These are phyloP conservation scores for Eueides isabella DNA, from an alignment of 1,140 invertebrate genomes.

Conservation along the genomic window DNA sequence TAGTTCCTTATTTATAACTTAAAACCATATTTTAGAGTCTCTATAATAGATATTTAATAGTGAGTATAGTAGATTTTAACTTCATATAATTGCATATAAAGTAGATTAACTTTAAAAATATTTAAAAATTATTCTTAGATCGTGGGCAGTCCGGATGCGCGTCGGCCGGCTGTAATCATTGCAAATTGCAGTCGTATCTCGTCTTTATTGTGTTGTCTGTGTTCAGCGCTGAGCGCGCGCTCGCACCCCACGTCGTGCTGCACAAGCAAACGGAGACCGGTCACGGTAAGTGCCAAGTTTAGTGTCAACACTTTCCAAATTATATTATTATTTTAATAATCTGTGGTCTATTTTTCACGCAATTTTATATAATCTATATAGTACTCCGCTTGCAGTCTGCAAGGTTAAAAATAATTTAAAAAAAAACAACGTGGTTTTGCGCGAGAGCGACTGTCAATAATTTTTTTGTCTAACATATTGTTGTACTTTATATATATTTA, in stretches of 20 bases:
- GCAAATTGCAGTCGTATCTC: not conserved
- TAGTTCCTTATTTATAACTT: too few species aligned
- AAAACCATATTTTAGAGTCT: too few species aligned
- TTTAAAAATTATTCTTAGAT: not conserved
- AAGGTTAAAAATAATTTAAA: not conserved
- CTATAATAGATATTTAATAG: too few species aligned
- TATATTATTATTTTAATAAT: not conserved
- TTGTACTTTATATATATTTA: not conserved
- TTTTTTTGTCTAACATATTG: not conserved
- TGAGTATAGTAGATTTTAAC: not conserved
- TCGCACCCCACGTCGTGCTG: not conserved
- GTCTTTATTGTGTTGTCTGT: not conserved
- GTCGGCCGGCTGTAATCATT: not conserved
- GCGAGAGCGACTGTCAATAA: not conserved
- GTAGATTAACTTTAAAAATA: not conserved
- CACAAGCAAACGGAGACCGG: too few species aligned
- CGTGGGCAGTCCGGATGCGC: not conserved
- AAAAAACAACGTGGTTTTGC: conserved; percentile 11
- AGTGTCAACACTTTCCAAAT: too few species aligned
- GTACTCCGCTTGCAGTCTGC: too few species aligned
- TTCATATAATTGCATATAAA: not conserved
- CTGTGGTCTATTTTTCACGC: not conserved
- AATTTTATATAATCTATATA: not conserved
- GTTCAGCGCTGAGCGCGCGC: not conserved
- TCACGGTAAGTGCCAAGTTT: not conserved